A percentile compares a stretch with the other conserved stretches of the same genome.
Conservation (phyloP, 2,113 vertebrate species). For the Ammodramus savannarum region DNA sequence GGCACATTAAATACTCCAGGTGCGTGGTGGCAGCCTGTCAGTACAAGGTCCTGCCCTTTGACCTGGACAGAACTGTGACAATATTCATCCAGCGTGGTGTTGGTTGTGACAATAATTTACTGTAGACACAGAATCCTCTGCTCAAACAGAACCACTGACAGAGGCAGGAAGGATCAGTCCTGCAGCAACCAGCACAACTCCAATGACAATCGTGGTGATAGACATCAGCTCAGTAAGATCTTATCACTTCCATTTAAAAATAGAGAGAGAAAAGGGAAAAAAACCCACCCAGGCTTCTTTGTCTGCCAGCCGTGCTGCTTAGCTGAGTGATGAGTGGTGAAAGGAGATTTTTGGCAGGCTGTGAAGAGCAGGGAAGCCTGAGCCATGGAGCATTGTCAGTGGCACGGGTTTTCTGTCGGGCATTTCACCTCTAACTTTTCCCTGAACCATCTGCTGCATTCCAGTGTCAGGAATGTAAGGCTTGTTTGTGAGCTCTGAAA, state of each 20-base stretch:
- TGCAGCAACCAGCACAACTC: not conserved
- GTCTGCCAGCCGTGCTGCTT: not conserved
- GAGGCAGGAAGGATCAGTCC: not conserved
- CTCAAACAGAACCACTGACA: not conserved
- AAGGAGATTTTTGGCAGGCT: constrained; percentile 15
- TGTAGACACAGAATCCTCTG: not conserved
- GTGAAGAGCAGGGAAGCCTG: constrained; percentile 4
- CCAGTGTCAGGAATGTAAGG: constrained; percentile 16
- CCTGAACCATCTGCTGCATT: constrained; percentile 61
- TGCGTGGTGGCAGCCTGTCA: not conserved
- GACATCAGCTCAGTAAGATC: not conserved
- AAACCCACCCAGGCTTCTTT: not conserved
- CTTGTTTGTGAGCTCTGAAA: constrained; percentile 45
- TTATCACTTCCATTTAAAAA: not conserved
- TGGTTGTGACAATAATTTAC: not conserved
- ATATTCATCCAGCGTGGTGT: not conserved
- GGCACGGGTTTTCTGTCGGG: not conserved
- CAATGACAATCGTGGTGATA: not conserved
- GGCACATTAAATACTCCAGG: not conserved
- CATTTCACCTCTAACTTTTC: constrained; percentile 37
- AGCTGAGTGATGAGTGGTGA: constrained; percentile 1
- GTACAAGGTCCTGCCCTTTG: not conserved
- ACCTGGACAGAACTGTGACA: not conserved
- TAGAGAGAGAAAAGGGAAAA: not conserved
- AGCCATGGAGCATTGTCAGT: not conserved